Evolutionary conservation across 2,797 vertebrate genomes (phyloP).

Genomic region (Pseudocheirus occidentalis): DNA sequence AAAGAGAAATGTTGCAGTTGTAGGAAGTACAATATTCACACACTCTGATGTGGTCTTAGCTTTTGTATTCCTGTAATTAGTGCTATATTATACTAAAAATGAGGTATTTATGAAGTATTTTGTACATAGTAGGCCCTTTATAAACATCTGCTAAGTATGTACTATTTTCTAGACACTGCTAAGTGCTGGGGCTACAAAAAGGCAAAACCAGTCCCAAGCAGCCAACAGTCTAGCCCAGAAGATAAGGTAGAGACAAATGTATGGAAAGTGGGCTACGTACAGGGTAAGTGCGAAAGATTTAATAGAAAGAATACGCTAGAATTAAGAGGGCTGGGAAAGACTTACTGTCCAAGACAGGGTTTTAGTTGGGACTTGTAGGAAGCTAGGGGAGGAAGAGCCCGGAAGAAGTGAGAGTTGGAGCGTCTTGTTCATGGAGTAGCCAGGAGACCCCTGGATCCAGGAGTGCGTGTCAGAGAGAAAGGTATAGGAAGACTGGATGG

Average conservation of each 20-base stretch:
- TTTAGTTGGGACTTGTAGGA: not conserved
- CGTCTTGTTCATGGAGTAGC: not conserved
- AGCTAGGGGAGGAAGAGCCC: not conserved
- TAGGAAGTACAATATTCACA: not conserved
- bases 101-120: not conserved
- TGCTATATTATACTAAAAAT: not conserved
- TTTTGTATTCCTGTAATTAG: conserved; percentile 33
- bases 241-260: not conserved
- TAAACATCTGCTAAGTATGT: not conserved
- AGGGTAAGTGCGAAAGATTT: not conserved
- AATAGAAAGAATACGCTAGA: not conserved
- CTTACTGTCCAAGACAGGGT: not conserved
- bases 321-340: not conserved
- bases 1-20: conserved; percentile 9
- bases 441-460: not conserved
- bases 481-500: not conserved
- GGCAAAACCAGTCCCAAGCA: not conserved
- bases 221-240: not conserved
- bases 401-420: not conserved
- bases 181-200: not conserved
- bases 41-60: not conserved
- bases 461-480: not conserved
- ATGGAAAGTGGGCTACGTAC: not conserved
- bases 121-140: not conserved
- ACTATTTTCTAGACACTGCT: not conserved